A percentile compares a stretch with the other conserved stretches of the same genome.
phyloP scores from a whole-genome alignment of 2,797 vertebrate genomes.

The Erpetoichthys calabaricus region DNA sequence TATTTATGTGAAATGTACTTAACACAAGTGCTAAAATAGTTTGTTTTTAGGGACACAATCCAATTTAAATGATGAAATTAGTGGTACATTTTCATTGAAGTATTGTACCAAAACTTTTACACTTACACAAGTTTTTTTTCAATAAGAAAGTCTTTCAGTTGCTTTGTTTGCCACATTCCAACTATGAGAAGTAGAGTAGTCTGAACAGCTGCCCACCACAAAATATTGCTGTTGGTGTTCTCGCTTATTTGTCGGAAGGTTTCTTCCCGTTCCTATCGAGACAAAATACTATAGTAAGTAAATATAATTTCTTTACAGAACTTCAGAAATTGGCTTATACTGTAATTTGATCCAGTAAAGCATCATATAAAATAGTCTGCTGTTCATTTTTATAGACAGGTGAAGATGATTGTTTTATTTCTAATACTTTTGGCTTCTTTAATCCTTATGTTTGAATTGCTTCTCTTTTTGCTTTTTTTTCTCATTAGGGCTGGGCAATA shows the following conservation, averaged over 20 bases:
- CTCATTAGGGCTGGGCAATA: no score
- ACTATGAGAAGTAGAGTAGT: constrained; percentile 59
- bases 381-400: no score
- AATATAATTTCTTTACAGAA: constrained; percentile 10
- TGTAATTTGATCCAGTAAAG: no score
- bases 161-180: constrained; percentile 82
- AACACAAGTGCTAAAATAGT: no score
- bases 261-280: constrained; percentile 69
- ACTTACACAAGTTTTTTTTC: constrained; percentile 78
- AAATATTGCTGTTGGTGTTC: constrained; percentile 67
- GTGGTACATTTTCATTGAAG: no score
- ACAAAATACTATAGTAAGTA: constrained; percentile 7
- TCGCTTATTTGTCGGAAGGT: constrained; percentile 71
- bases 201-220: constrained; percentile 77
- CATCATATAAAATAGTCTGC: no score
- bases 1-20: no score
- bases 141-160: constrained; percentile 78
- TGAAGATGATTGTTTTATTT: no score
- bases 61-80: not conserved
- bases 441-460: no score
- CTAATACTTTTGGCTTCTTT: no score
- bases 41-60: not conserved
- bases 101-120: not conserved
- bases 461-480: no score
- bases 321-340: no score